Percentiles rank a stretch among this genome's conserved stretches.
These are phyloP conservation scores for Drosophila mauritiana DNA, from an alignment of 1,140 invertebrate genomes.

Conservation along the genomic window DNA sequence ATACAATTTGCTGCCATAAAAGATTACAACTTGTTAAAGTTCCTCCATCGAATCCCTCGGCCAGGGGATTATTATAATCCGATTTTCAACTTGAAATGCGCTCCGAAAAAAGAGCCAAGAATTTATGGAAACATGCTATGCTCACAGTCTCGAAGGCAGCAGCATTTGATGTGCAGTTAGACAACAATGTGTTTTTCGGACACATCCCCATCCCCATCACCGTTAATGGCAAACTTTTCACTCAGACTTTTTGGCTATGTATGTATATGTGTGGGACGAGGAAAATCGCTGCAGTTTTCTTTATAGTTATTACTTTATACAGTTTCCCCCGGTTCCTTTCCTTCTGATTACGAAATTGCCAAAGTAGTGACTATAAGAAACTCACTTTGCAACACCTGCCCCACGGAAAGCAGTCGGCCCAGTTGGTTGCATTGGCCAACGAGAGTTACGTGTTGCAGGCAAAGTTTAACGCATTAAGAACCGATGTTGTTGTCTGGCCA, in stretches of 20 bases:
- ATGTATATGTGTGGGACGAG: slow-evolving; percentile 14
- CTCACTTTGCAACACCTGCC: slow-evolving; percentile 66
- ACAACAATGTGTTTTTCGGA: slow-evolving; percentile 47
- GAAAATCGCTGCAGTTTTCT: slow-evolving; percentile 72
- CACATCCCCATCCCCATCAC: slow-evolving; percentile 4
- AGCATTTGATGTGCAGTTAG: slow-evolving; percentile 54
- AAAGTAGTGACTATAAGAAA: slow-evolving; percentile 51
- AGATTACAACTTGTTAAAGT: slow-evolving; percentile 67
- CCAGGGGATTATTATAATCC: slow-evolving; percentile 74
- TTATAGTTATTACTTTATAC: slow-evolving; percentile 80
- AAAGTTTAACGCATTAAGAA: slow-evolving; percentile 81
- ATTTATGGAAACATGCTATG: slow-evolving; percentile 43
- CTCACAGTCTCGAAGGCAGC: slow-evolving; percentile 8
- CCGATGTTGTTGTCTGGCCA: slow-evolving; percentile 50
- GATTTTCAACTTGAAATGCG: slow-evolving; percentile 68
- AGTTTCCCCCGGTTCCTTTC: slow-evolving; percentile 55
- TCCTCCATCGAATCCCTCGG: slow-evolving; percentile 10
- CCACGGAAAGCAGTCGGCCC: slow-evolving; percentile 21
- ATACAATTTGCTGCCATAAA: slow-evolving; percentile 67
- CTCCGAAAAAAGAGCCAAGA: slow-evolving; percentile 20
- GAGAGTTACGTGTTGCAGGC: slow-evolving; percentile 76
- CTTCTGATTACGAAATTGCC: slow-evolving; percentile 75
- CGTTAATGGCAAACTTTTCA: slow-evolving; percentile 57
- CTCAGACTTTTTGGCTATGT: slow-evolving; percentile 20
- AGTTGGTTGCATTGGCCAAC: slow-evolving; percentile 58